A percentile compares a stretch with the other conserved stretches of the same genome.
Evolutionary conservation across 2,888 invertebrate genomes (phyloP).

Genomic region (Clitarchus hookeri): DNA sequence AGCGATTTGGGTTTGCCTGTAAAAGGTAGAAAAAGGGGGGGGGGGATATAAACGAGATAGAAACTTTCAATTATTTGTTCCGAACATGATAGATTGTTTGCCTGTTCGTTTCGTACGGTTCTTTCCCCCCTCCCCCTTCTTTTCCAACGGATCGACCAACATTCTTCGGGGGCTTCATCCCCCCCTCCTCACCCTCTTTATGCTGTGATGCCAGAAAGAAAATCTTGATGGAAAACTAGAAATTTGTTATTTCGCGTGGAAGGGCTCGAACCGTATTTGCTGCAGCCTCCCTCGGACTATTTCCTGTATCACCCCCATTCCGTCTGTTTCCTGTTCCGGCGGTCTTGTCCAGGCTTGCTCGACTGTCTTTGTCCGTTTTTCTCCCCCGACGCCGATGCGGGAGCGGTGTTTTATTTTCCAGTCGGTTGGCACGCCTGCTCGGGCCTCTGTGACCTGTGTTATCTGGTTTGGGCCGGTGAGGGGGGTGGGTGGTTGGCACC

Average conservation of each 20-base stretch:
- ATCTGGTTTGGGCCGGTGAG: too few relatives aligned
- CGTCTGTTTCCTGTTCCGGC: not conserved
- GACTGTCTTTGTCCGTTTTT: not conserved
- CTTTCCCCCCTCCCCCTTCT: too few relatives aligned
- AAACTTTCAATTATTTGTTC: slow-evolving; percentile 14
- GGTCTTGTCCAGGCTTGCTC: not conserved
- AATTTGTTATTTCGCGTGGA: slow-evolving; percentile 42
- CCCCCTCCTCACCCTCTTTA: not conserved
- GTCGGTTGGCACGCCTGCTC: not conserved
- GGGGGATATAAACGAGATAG: not conserved
- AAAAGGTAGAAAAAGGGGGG: too few relatives aligned
- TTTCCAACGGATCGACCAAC: too few relatives aligned
- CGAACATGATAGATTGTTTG: slow-evolving; percentile 5
- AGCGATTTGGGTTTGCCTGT: too few relatives aligned
- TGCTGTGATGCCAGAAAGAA: not conserved
- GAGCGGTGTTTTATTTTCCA: not conserved
- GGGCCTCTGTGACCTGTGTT: too few relatives aligned
- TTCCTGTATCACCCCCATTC: not conserved
- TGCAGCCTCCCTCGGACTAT: not conserved
- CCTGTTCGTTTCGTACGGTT: not conserved
- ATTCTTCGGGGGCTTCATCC: too few relatives aligned
- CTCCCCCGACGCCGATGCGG: not conserved
- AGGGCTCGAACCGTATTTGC: slow-evolving; percentile 19
- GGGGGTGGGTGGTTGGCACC: too few relatives aligned
- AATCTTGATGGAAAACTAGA: slow-evolving; percentile 38